phyloP scores from a whole-genome alignment of 2,888 invertebrate genomes.

The Eupithecia dodoneata region DNA sequence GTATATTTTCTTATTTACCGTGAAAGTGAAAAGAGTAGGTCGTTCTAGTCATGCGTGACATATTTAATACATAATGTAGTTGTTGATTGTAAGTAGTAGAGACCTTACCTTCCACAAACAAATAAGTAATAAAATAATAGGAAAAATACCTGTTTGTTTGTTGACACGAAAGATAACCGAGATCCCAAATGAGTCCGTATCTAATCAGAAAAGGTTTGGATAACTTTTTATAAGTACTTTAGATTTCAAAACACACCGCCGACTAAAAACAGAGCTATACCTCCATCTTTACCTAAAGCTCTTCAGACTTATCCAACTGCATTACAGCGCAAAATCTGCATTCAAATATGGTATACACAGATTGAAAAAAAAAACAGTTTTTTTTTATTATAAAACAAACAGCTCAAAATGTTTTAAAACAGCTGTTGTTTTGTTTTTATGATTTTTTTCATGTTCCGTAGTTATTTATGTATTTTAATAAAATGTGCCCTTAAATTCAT shows the following conservation, averaged over 20 bases:
- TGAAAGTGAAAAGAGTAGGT: neutral
- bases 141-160: slow-evolving; percentile 9
- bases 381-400: too few species aligned
- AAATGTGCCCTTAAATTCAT: too few species aligned
- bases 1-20: neutral
- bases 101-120: slow-evolving; percentile 3
- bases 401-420: too few species aligned
- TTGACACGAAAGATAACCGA: slow-evolving; percentile 6
- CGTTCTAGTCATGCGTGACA: neutral
- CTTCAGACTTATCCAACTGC: too few species aligned
- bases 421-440: too few species aligned
- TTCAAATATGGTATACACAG: too few species aligned
- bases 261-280: neutral
- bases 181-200: slow-evolving; percentile 6
- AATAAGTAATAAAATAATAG: neutral
- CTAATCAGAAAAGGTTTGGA: neutral
- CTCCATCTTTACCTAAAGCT: too few species aligned
- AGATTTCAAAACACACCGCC: neutral
- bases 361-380: too few species aligned
- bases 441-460: too few species aligned
- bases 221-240: slow-evolving; percentile 22
- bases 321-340: too few species aligned
- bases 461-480: too few species aligned
- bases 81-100: neutral
- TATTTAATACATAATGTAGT: neutral